Percentiles rank a stretch among this genome's conserved stretches.
These are phyloP conservation scores for Pteruthius melanotis DNA, from an alignment of 2,113 vertebrate species.

Conservation along the genomic window DNA sequence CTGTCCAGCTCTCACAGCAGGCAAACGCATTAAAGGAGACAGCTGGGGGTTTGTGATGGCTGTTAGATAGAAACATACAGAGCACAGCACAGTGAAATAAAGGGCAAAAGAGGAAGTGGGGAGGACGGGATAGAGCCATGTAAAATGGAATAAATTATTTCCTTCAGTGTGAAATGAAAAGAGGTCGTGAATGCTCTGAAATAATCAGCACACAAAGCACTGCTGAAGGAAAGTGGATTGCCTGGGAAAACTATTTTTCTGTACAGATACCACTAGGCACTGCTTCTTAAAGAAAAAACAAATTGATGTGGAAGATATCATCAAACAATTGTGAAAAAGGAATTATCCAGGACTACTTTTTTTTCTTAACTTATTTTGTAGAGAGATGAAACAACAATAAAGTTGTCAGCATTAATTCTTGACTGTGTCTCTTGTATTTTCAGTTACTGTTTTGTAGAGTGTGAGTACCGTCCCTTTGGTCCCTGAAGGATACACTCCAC, in stretches of 20 bases:
- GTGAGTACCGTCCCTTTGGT: background rate
- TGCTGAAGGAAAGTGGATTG: background rate
- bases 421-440: background rate
- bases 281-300: background rate
- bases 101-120: slow-evolving; percentile 12
- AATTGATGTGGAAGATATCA: background rate
- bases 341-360: background rate
- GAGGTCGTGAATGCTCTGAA: background rate
- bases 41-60: background rate
- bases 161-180: background rate
- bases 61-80: background rate
- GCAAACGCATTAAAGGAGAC: background rate
- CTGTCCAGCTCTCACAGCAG: background rate
- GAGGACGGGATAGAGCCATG: background rate
- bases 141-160: slow-evolving; percentile 7
- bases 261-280: background rate
- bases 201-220: background rate
- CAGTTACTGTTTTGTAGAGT: background rate
- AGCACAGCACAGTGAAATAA: background rate
- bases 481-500: background rate
- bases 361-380: background rate
- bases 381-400: background rate
- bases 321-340: background rate
- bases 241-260: background rate
- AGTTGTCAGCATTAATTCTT: background rate